Base-by-base conservation (phyloP, 2,888 invertebrate species). In the Diarsia mendica region DNA sequence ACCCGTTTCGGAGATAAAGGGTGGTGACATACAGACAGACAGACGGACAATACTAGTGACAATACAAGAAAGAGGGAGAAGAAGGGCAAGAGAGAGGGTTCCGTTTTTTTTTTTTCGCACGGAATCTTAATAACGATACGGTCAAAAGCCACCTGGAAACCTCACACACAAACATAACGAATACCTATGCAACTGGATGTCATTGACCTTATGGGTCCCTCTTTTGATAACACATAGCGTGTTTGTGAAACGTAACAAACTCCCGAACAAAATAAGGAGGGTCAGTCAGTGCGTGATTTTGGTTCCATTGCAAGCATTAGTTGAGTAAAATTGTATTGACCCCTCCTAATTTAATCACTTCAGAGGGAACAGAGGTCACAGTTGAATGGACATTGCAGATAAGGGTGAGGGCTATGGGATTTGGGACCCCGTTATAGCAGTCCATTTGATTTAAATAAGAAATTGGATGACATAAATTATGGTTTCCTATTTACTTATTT, bases 391-490 rank as follows among this genome's bases (percentile, higher is more conserved):
- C 80, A 74, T 69, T 63, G 39, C 48, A 51, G 72, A 77, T 79
- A 74, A 88, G 90, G 91, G 90, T 80, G 88, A 89, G 90, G 89
- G 89, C 80, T 63, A 23, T 74, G 72, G 75, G 69, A 79, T 80
- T 85, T 83, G 80, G 81, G 82, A 81, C 85, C 88, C 86, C 76
- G 85, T 70, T 74, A 78, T 67, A 87, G 86, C 87, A 84, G 88
- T 85, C 89, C 85, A 89, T 90, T 90, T 90, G 86, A 92, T 93
- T 92, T 92, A 91, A 92, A 91, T 92, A 92, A 89, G 89, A 84
- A 90, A 91, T 92, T 91, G 86, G 85, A 80, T 69, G 72, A 48
- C 48, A 73, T 77, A 28, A 67, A 80, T 87, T 75, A 72, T 44
- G 49, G 72, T 76, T 66, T 44, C 63, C 64, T 69, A 74, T 77